Evolutionary conservation across 2,888 invertebrate genomes (phyloP), one percentile per base, ranked within the genome.

Genomic region (Phlogophora meticulosa): DNA sequence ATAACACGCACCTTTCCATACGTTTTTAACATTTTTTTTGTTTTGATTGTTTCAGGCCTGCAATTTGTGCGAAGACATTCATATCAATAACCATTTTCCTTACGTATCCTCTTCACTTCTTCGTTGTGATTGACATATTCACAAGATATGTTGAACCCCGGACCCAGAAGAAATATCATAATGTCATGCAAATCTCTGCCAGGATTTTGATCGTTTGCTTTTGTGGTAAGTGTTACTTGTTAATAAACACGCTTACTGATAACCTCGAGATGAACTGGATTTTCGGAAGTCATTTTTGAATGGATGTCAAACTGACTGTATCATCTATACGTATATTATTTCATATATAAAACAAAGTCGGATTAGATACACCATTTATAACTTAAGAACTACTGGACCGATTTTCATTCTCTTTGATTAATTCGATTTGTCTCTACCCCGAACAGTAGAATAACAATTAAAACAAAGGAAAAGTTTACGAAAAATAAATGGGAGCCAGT

Each of bases 81-180:
- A 99, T 99, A 92, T 97, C 98, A 0, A 75, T 98, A 7, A 98
- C 99, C 0, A 98, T 99, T 70, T 97, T 99, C 79, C 97, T 99
- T 80, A 98, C 99, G 0, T 99, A 98, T 88, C 98, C 98, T 13
- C 96, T 99, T 0, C 99, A 99, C 91, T 98, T 98, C 90, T 99
- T 98, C 91, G 99, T 99, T 0, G 98, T 99, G 2, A 97, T 98
- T 82, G 98, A 98, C 61, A 98, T 99, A 60, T 96, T 98, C 45
- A 98, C 98, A 96, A 97, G 97, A 51, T 96, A 96, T 96, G 65
- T 97, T 95, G 90, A 98, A 87, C 86, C 97, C 88, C 84, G 97
- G 88, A 89, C 98, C 97, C 86, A 87, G 11, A 85, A 91, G 32
- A 86, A 89, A 55, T 91, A 93, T 64, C 82, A 78, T 32, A 85